Evolutionary conservation across 2,888 invertebrate genomes (phyloP).

Genomic region (Papilio demoleus): DNA sequence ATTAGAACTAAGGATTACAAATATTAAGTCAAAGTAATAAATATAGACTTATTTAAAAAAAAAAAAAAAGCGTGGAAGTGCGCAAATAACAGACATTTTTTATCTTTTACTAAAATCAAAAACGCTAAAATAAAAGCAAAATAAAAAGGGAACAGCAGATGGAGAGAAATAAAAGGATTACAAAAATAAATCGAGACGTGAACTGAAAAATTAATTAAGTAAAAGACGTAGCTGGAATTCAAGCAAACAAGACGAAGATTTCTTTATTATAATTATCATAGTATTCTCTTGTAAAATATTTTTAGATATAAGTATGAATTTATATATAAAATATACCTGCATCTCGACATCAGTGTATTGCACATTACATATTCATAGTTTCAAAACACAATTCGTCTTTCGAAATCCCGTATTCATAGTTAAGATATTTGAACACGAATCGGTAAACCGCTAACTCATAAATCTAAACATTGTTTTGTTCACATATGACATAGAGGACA

Average conservation of each 20-base stretch:
- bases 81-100: neutral
- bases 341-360: slow-evolving; percentile 21
- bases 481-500: slow-evolving; percentile 40
- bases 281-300: neutral
- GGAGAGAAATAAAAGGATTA: neutral
- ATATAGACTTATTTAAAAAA: neutral
- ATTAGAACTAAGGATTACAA: neutral
- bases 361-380: slow-evolving; percentile 11
- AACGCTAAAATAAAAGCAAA: neutral
- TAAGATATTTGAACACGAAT: slow-evolving; percentile 11
- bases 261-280: neutral
- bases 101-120: neutral
- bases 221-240: neutral
- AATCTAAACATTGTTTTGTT: slow-evolving; percentile 46
- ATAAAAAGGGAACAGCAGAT: neutral
- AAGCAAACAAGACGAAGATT: neutral
- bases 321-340: neutral
- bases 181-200: neutral
- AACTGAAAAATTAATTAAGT: neutral
- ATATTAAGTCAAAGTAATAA: neutral
- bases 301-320: neutral
- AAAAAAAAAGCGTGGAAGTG: neutral
- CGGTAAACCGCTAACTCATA: slow-evolving; percentile 42
- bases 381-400: slow-evolving; percentile 25
- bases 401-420: slow-evolving; percentile 6